These are phyloP conservation scores for Brassicogethes aeneus DNA, from an alignment of 2,888 invertebrate genomes.

Conservation along the genomic window DNA sequence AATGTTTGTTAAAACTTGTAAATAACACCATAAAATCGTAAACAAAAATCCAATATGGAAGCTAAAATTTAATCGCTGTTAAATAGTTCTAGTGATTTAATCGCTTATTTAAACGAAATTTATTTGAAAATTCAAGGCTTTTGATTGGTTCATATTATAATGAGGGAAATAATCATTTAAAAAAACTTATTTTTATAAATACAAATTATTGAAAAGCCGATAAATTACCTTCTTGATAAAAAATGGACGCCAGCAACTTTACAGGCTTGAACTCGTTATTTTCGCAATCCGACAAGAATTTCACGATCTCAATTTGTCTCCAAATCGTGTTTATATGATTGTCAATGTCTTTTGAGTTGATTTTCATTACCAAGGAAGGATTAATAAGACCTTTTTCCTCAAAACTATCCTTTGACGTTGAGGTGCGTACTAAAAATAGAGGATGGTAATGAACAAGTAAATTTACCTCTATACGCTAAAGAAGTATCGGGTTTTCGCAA, in stretches of 20 bases:
- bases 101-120: too few species aligned
- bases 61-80: too few species aligned
- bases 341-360: constrained; percentile 63
- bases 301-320: constrained; percentile 72
- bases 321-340: constrained; percentile 70
- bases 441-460: constrained; percentile 4
- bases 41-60: too few species aligned
- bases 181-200: too few species aligned
- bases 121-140: too few species aligned
- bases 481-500: too few species aligned
- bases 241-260: constrained; percentile 27
- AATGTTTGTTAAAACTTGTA: too few species aligned
- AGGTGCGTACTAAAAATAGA: constrained; percentile 17
- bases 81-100: too few species aligned
- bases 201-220: too few species aligned
- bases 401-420: constrained; percentile 23
- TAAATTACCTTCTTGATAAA: constrained; percentile 25
- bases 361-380: constrained; percentile 56
- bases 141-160: too few species aligned
- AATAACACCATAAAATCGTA: too few species aligned
- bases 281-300: constrained; percentile 61
- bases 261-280: constrained; percentile 38
- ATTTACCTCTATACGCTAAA: not conserved
- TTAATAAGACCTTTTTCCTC: constrained; percentile 42
- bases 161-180: too few species aligned